These are phyloP conservation scores for Dorcus parallelipipedus DNA, from an alignment of 2,888 invertebrate genomes.

Conservation along the genomic window DNA sequence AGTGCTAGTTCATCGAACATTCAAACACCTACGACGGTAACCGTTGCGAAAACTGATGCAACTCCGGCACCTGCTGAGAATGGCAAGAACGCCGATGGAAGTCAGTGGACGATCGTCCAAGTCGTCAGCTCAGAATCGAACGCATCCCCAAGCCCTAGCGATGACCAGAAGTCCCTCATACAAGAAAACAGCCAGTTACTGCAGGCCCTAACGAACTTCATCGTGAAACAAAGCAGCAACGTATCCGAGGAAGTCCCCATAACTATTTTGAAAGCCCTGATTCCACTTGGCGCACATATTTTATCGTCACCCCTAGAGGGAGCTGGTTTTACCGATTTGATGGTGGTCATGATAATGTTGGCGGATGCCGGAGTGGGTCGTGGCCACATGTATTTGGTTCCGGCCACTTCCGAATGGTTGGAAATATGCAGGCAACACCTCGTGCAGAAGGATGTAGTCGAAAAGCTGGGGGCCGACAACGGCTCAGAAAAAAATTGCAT, in stretches of 20 bases:
- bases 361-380: slow-evolving; percentile 71
- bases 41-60: slow-evolving; percentile 46
- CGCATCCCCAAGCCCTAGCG: slow-evolving; percentile 42
- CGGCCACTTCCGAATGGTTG: slow-evolving; percentile 78
- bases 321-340: slow-evolving; percentile 73
- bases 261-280: slow-evolving; percentile 67
- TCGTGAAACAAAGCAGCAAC: slow-evolving; percentile 65
- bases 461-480: slow-evolving; percentile 53
- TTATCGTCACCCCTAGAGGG: slow-evolving; percentile 63
- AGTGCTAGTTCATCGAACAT: slow-evolving; percentile 53
- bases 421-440: slow-evolving; percentile 64
- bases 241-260: slow-evolving; percentile 61
- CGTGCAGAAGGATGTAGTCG: slow-evolving; percentile 55
- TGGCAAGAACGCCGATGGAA: slow-evolving; percentile 25
- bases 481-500: slow-evolving; percentile 49
- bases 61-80: slow-evolving; percentile 4
- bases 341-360: slow-evolving; percentile 75
- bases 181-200: slow-evolving; percentile 70
- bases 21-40: slow-evolving; percentile 53
- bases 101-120: slow-evolving; percentile 31
- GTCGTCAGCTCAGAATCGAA: slow-evolving; percentile 29
- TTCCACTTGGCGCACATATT: slow-evolving; percentile 68
- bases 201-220: slow-evolving; percentile 67
- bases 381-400: slow-evolving; percentile 78
- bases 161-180: slow-evolving; percentile 53